These are phyloP conservation scores for Hoplostethus mediterraneus DNA, from an alignment of 2,797 vertebrate species.

Conservation along the genomic window DNA sequence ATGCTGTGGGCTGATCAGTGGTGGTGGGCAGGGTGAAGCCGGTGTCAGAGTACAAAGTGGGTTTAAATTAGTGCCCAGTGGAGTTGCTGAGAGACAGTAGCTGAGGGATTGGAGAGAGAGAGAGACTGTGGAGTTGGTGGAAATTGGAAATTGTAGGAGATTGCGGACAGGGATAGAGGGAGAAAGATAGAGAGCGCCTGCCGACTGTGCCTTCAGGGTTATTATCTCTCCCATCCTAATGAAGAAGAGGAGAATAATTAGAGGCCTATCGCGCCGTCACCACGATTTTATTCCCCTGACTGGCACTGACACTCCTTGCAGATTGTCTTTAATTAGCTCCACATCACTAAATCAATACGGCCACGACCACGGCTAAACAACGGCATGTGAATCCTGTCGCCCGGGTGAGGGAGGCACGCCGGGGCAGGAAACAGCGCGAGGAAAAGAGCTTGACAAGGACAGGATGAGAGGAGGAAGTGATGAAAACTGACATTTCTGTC, in stretches of 20 bases:
- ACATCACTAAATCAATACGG: constrained; percentile 80
- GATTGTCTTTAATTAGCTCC: constrained; percentile 83
- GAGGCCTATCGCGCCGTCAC: constrained; percentile 67
- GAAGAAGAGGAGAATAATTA: constrained; percentile 80
- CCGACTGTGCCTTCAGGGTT: constrained; percentile 61
- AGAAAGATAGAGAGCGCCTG: constrained; percentile 43
- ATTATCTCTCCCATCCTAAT: constrained; percentile 76
- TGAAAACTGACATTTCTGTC: constrained; percentile 61
- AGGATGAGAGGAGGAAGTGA: constrained; percentile 46
- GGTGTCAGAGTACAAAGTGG: constrained; percentile 61
- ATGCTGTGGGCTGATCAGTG: constrained; percentile 53
- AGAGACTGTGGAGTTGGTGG: constrained; percentile 42
- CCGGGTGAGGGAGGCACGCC: constrained; percentile 39
- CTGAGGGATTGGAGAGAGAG: constrained; percentile 19
- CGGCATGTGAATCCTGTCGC: constrained; percentile 64
- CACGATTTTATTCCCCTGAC: constrained; percentile 71
- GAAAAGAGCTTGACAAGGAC: not conserved
- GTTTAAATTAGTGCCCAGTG: constrained; percentile 68
- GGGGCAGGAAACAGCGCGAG: constrained; percentile 46
- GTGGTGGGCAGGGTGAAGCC: constrained; percentile 37
- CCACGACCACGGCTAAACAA: constrained; percentile 70
- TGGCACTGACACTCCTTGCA: constrained; percentile 71
- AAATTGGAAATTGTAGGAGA: constrained; percentile 61
- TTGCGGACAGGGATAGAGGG: constrained; percentile 48
- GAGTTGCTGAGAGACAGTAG: constrained; percentile 26